These are phyloP conservation scores for Acanthosepion pharaonis DNA, from an alignment of 2,888 invertebrate species.

Conservation along the genomic window DNA sequence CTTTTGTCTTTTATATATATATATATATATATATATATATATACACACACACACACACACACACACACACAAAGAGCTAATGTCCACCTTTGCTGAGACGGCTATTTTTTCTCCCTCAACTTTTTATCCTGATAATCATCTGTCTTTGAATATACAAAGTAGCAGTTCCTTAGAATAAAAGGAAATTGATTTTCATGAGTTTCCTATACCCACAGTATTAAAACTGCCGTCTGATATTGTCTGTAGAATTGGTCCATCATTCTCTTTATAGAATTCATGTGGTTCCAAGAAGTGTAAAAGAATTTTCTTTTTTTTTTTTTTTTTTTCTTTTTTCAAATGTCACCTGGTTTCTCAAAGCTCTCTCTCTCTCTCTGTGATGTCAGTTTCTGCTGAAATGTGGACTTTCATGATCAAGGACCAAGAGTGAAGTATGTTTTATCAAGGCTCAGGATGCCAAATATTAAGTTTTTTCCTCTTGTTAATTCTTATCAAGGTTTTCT, in stretches of 20 bases:
- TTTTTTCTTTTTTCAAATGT: neutral
- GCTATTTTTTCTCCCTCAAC: neutral
- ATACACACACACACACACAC: neutral
- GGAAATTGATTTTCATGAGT: neutral
- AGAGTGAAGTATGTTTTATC: too few species aligned
- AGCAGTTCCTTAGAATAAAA: neutral
- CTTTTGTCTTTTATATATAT: neutral
- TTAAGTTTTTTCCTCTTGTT: too few species aligned
- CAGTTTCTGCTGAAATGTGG: too few species aligned
- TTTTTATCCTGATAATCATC: neutral
- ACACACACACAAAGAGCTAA: neutral
- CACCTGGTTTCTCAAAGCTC: neutral
- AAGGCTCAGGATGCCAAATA: too few species aligned
- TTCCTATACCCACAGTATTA: neutral
- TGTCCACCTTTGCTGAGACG: constrained; percentile 33
- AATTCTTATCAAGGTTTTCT: too few species aligned
- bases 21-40: neutral
- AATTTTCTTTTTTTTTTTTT: neutral
- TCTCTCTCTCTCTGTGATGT: too few species aligned
- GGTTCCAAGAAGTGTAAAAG: neutral
- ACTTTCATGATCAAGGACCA: too few species aligned
- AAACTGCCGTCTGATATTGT: constrained; percentile 21
- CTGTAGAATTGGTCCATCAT: constrained; percentile 33
- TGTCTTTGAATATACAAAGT: constrained; percentile 12
- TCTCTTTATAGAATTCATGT: neutral